These are phyloP conservation scores for Epinephelus fuscoguttatus DNA, from an alignment of 2,113 vertebrate species.

Conservation along the genomic window DNA sequence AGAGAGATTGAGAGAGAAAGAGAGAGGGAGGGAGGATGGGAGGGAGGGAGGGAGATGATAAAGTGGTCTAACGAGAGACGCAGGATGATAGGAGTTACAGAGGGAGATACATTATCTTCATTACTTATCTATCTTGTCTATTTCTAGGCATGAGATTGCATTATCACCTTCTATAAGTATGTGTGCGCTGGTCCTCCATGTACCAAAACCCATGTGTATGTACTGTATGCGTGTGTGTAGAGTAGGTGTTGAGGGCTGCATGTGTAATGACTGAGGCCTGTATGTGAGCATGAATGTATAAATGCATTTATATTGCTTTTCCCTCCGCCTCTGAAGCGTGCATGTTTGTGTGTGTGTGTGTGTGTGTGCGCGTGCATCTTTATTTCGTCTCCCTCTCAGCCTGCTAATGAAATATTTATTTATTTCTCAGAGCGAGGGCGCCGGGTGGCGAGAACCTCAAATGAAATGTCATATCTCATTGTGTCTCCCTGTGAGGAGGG, in stretches of 20 bases:
- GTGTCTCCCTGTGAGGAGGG: slow-evolving; percentile 62
- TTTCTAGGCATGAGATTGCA: slow-evolving; percentile 61
- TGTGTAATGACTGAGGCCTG: slow-evolving; percentile 50
- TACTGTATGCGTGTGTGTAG: slow-evolving; percentile 1
- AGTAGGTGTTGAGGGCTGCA: slow-evolving; percentile 22
- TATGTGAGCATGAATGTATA: slow-evolving; percentile 55
- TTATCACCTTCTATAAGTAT: slow-evolving; percentile 54
- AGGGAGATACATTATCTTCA: slow-evolving; percentile 75
- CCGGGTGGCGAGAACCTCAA: slow-evolving; percentile 61
- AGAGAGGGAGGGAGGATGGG: slow-evolving; percentile 1
- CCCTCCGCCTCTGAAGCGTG: neutral
- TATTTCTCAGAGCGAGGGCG: slow-evolving; percentile 70
- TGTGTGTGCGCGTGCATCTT: slow-evolving; percentile 42
- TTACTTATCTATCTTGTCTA: slow-evolving; percentile 72
- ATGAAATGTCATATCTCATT: slow-evolving; percentile 83
- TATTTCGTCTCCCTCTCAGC: slow-evolving; percentile 53
- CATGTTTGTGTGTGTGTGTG: slow-evolving; percentile 14
- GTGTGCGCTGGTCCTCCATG: slow-evolving; percentile 50
- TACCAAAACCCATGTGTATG: neutral
- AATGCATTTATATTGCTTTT: slow-evolving; percentile 53
- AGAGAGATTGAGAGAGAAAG: slow-evolving; percentile 64
- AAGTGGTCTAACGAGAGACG: slow-evolving; percentile 73
- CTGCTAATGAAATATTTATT: slow-evolving; percentile 80
- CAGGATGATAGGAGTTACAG: slow-evolving; percentile 74
- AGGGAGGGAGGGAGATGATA: slow-evolving; percentile 60